These are phyloP conservation scores for Nesoenas mayeri DNA, from an alignment of 2,113 vertebrate genomes.

Conservation along the genomic window DNA sequence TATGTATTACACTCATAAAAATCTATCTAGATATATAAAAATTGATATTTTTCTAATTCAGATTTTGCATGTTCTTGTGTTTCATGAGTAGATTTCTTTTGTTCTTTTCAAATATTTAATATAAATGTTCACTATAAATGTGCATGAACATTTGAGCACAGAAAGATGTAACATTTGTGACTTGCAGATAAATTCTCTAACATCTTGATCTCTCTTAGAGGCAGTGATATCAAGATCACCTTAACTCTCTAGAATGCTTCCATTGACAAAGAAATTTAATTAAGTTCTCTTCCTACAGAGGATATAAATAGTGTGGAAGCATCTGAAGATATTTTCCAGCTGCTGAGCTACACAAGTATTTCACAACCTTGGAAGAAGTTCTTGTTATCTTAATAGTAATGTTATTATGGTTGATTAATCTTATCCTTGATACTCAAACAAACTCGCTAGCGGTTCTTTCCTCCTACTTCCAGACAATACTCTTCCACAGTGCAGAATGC, in stretches of 20 bases:
- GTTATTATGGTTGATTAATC: background rate
- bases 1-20: background rate
- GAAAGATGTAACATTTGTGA: background rate
- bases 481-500: background rate
- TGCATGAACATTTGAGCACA: background rate
- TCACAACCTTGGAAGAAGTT: slow-evolving; percentile 12
- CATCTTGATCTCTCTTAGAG: background rate
- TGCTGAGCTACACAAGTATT: background rate
- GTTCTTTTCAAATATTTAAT: background rate
- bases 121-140: background rate
- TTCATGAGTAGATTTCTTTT: background rate
- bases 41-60: background rate
- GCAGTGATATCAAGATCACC: background rate
- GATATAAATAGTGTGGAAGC: background rate
- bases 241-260: background rate
- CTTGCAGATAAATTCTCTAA: background rate
- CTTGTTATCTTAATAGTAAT: background rate
- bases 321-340: background rate
- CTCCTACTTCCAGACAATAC: background rate
- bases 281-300: background rate
- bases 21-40: background rate
- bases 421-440: background rate
- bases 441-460: background rate
- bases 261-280: background rate
- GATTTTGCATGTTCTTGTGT: background rate